phyloP scores from a whole-genome alignment of 2,888 invertebrate genomes.

The Cheilosia scutellata region DNA sequence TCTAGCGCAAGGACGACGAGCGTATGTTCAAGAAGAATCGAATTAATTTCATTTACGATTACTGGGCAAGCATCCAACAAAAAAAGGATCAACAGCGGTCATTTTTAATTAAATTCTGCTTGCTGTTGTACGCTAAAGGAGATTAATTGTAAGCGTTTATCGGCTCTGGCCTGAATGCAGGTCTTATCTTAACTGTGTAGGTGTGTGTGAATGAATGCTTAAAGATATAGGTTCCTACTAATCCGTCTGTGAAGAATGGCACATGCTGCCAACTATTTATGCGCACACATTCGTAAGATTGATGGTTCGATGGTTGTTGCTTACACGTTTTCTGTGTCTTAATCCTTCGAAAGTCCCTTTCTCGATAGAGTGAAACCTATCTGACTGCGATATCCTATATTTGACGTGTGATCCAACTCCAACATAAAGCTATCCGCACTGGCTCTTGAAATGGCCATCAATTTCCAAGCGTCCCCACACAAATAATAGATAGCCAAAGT shows the following conservation, averaged over 20 bases:
- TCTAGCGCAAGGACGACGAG: constrained; percentile 16
- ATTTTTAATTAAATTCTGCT: constrained; percentile 67
- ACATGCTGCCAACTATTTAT: constrained; percentile 34
- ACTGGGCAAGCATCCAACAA: constrained; percentile 19
- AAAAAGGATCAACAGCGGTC: constrained; percentile 44
- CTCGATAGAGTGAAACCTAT: constrained; percentile 19
- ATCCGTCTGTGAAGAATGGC: constrained; percentile 37
- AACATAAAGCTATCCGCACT: constrained; percentile 3
- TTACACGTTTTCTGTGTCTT: constrained; percentile 24
- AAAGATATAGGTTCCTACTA: constrained; percentile 18
- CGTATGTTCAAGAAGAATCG: constrained; percentile 25
- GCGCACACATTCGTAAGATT: constrained; percentile 4
- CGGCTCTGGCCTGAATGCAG: constrained; percentile 24
- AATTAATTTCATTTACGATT: constrained; percentile 56
- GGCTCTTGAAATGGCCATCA: constrained; percentile 49
- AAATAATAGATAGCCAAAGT: not conserved
- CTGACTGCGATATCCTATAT: constrained; percentile 30
- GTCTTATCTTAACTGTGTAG: constrained; percentile 13
- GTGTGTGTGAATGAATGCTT: not conserved
- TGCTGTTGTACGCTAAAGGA: constrained; percentile 26
- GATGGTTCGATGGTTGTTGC: constrained; percentile 33
- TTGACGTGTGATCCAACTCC: constrained; percentile 11
- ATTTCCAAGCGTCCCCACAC: constrained; percentile 28
- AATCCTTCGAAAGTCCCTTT: constrained; percentile 22
- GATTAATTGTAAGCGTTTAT: constrained; percentile 64